Evolutionary conservation across 2,113 vertebrate genomes (phyloP), one percentile per base, ranked within the genome.

Genomic region (Istiophorus platypterus): DNA sequence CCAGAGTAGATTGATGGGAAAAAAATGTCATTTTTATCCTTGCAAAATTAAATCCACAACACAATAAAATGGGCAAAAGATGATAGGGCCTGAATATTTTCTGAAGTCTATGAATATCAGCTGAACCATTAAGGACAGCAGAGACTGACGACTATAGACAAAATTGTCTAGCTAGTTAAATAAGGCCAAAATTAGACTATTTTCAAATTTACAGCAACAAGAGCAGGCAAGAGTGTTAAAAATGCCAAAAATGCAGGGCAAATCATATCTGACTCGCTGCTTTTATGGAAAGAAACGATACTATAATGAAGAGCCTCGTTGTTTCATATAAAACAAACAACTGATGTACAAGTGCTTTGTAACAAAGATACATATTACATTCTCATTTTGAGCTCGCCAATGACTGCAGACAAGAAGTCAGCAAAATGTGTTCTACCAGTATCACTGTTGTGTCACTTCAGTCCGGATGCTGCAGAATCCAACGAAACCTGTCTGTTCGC

Each of bases 401-500:
- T 22, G 20, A n/a, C 9, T 4, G 31, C 29, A 51, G n/a, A 37
- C 15, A 27, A 12, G 20, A 49, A 73, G 49, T 63, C 7, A 45
- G 7, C 8, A 1, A 49, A 29, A n/a, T 65, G 0, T 41, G 34
- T 29, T 12, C 17, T 76, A 78, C 69, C 84, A 5, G 63, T 54
- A 20, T 58, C 15, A 22, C 31, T 29, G 79, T 26, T 62, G 39
- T 69, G 31, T 59, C 61, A 42, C 75, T 58, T 57, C 62, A 52
- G 65, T 67, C 8, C 29, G 17, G 81, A 64, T 75, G 85, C 37
- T 68, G 80, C 56, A 70, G 80, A 74, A 74, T 70, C 78, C 78
- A 49, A 80, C 86, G 1, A 86, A 89, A 87, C 85, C 90, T 26
- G 87, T 76, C 52, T 67, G 78, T 69, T 59, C 74, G 31, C 72